phyloP scores from a whole-genome alignment of 2,797 vertebrate genomes.

The Macrochelys suwanniensis region DNA sequence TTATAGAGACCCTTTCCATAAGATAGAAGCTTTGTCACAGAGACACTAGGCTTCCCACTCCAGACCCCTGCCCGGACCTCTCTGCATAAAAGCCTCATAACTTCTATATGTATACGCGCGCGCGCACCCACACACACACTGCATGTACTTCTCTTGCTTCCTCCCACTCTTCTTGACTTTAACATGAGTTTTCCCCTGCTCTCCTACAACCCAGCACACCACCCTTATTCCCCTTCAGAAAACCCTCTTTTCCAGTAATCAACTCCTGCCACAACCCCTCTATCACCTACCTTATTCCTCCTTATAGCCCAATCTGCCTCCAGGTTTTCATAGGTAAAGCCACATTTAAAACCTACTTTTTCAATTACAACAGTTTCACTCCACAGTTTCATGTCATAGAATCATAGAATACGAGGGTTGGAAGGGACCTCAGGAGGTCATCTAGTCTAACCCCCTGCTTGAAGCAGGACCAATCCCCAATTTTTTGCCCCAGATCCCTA shows the following conservation, averaged over 20 bases:
- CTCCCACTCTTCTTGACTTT: background rate
- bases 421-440: no score
- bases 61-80: background rate
- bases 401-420: no score
- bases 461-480: no score
- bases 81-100: background rate
- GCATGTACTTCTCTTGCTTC: background rate
- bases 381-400: background rate
- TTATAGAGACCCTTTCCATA: background rate
- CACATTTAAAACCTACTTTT: background rate
- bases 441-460: no score
- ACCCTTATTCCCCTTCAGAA: background rate
- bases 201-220: background rate
- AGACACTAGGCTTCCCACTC: background rate
- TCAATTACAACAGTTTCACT: background rate
- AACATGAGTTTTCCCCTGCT: background rate
- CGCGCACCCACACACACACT: background rate
- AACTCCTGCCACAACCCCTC: background rate
- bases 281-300: background rate
- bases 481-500: no score
- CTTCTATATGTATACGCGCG: rapidly evolving
- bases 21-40: background rate
- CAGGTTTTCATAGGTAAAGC: background rate
- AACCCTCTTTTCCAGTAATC: background rate
- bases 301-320: background rate